phyloP scores from a whole-genome alignment of 2,797 vertebrate species.

The Brachyalestes nurse region DNA sequence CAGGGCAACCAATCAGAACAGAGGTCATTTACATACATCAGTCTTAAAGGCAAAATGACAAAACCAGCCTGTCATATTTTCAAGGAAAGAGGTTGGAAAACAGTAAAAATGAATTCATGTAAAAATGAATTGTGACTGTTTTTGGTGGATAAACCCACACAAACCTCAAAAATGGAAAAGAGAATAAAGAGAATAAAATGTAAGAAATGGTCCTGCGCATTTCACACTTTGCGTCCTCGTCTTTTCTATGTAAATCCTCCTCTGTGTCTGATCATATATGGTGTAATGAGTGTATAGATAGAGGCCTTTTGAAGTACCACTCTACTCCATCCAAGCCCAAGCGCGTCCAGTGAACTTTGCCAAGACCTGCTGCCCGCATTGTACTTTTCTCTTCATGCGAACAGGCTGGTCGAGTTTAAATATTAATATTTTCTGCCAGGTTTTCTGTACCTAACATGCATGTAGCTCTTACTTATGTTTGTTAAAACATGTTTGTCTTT shows the following conservation, averaged over 20 bases:
- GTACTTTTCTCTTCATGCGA: neutral
- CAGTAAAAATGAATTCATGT: neutral
- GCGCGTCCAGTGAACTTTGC: neutral
- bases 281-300: neutral
- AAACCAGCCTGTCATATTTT: neutral
- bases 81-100: neutral
- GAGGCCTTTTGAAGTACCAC: neutral
- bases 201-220: neutral
- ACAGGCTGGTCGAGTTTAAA: neutral
- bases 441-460: neutral
- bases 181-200: neutral
- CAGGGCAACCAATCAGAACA: neutral
- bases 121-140: neutral
- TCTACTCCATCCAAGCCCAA: neutral
- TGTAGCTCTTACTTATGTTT: neutral
- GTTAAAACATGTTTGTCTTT: slow-evolving; percentile 25
- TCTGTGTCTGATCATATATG: neutral
- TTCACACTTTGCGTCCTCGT: neutral
- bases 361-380: neutral
- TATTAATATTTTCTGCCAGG: neutral
- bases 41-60: neutral
- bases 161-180: neutral
- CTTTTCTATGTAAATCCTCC: slow-evolving; percentile 2
- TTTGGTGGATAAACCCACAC: neutral
- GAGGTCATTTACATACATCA: neutral